A percentile compares a stretch with the other conserved stretches of the same genome.
These are phyloP conservation scores for Microdon myrmicae DNA, from an alignment of 2,888 invertebrate genomes.

Conservation along the genomic window DNA sequence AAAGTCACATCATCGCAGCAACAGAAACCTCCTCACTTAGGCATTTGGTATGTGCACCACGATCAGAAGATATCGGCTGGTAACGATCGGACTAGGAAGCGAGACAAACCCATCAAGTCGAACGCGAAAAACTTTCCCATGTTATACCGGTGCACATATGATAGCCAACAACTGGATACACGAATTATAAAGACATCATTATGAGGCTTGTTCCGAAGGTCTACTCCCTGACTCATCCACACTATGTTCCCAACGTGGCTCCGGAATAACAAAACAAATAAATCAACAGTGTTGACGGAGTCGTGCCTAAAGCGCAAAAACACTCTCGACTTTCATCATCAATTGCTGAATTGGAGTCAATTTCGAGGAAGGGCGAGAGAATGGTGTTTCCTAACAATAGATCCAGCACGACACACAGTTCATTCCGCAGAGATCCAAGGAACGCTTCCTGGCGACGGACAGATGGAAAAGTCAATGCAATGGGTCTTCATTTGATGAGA, in stretches of 20 bases:
- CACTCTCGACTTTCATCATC: slow-evolving; percentile 52
- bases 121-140: slow-evolving; percentile 35
- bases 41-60: slow-evolving; percentile 33
- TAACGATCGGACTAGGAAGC: slow-evolving; percentile 35
- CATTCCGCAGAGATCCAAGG: too few species aligned
- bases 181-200: slow-evolving; percentile 52
- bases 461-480: slow-evolving; percentile 42
- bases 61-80: slow-evolving; percentile 40
- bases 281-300: slow-evolving; percentile 36
- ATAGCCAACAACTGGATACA: slow-evolving; percentile 48
- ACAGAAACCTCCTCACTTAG: slow-evolving; percentile 6
- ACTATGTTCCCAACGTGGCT: slow-evolving; percentile 11
- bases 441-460: not conserved
- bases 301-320: slow-evolving; percentile 45
- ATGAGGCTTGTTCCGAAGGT: slow-evolving; percentile 30
- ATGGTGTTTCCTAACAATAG: slow-evolving; percentile 2
- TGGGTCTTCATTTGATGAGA: slow-evolving; percentile 35
- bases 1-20: slow-evolving; percentile 21
- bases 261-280: slow-evolving; percentile 5
- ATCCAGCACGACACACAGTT: slow-evolving; percentile 3
- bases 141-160: slow-evolving; percentile 40
- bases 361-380: slow-evolving; percentile 15
- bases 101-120: not conserved
- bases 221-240: slow-evolving; percentile 8
- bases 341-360: slow-evolving; percentile 50